These are phyloP conservation scores for Lordiphosa mommai DNA, from an alignment of 1,140 invertebrate genomes.

Conservation along the genomic window DNA sequence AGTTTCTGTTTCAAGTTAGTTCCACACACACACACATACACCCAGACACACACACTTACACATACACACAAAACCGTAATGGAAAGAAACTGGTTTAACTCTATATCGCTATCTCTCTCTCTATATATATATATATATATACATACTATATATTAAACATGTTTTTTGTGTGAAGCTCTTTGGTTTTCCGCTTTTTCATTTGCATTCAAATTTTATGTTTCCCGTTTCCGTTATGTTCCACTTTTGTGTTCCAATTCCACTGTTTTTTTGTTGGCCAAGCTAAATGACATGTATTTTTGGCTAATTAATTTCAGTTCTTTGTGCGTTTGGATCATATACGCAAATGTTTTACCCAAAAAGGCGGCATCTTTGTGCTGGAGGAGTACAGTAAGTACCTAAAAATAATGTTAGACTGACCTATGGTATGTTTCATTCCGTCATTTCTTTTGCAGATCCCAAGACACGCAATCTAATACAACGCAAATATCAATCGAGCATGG, in stretches of 20 bases:
- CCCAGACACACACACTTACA: constrained; percentile 1
- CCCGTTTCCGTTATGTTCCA: constrained; percentile 14
- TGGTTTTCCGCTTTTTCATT: constrained; percentile 20
- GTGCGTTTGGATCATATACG: constrained; percentile 99
- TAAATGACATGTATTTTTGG: constrained; percentile 16
- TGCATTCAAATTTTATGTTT: constrained; percentile 27
- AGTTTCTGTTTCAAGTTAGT: constrained; percentile 15
- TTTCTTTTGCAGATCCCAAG: constrained; percentile 92
- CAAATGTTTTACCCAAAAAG: constrained; percentile 99
- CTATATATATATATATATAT: constrained; percentile 4
- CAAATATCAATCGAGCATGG: constrained; percentile 99
- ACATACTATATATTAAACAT: too few species aligned
- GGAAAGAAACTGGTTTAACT: neutral
- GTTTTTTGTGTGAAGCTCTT: constrained; percentile 2
- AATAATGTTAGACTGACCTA: neutral
- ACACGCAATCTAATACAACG: constrained; percentile 96
- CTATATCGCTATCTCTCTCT: constrained; percentile 3
- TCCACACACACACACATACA: constrained; percentile 2
- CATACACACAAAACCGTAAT: constrained; percentile 12
- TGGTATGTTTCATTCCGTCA: neutral
- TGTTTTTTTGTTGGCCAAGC: constrained; percentile 5
- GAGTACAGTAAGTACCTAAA: constrained; percentile 93
- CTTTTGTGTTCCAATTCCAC: constrained; percentile 12
- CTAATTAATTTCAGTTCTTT: constrained; percentile 94
- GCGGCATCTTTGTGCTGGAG: constrained; percentile 99